Evolutionary conservation across 2,888 invertebrate genomes (phyloP).

Genomic region (Iphiclides podalirius): DNA sequence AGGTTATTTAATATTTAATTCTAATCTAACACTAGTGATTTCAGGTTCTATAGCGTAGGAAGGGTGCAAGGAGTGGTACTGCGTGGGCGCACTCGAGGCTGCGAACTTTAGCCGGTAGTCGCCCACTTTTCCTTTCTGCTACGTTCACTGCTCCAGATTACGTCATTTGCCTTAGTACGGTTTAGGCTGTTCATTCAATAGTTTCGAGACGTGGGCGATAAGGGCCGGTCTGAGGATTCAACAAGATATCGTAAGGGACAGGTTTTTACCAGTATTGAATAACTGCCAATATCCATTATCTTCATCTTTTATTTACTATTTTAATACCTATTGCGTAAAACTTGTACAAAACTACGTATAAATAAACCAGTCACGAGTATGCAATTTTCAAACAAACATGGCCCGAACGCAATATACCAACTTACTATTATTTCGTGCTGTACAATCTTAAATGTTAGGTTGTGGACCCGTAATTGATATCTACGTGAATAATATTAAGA

Average conservation of each 20-base stretch:
- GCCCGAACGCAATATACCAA: neutral
- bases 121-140: conserved; percentile 77
- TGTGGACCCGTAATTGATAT: too few species aligned
- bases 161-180: conserved; percentile 52
- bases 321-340: conserved; percentile 5
- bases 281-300: neutral
- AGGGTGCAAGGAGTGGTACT: conserved; percentile 34
- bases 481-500: too few species aligned
- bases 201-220: conserved; percentile 23
- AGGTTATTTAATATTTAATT: too few species aligned
- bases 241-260: conserved; percentile 1
- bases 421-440: neutral
- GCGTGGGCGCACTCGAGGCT: conserved; percentile 71
- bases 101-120: conserved; percentile 50
- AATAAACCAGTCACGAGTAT: conserved; percentile 12
- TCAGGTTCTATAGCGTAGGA: conserved; percentile 21
- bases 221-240: conserved; percentile 7
- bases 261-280: conserved; percentile 5
- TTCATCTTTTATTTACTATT: conserved; percentile 5
- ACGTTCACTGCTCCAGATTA: conserved; percentile 73
- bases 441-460: conserved; percentile 3
- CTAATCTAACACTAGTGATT: neutral
- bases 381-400: conserved; percentile 1
- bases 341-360: neutral
- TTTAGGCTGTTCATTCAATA: conserved; percentile 31